Conservation (phyloP, 2,888 invertebrate genomes). For the Chirona hameri region DNA sequence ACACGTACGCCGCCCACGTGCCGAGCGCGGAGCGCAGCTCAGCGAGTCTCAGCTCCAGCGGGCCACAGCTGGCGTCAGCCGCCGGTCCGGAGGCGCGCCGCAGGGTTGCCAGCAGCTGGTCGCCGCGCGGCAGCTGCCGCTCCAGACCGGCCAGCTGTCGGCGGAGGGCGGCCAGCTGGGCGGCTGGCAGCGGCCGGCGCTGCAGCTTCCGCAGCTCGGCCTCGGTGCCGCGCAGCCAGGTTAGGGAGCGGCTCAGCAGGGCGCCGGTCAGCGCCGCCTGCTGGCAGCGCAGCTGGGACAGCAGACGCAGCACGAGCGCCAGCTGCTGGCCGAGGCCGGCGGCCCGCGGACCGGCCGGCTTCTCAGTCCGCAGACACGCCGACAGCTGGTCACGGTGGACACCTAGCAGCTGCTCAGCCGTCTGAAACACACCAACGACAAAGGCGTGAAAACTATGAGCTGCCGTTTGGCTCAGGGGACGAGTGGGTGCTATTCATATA, state of each 20-base stretch:
- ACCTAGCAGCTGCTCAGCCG: background rate
- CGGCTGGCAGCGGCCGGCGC: conserved; percentile 73
- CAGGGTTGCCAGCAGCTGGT: conserved; percentile 37
- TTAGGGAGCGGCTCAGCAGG: conserved; percentile 60
- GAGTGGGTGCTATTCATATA: no score
- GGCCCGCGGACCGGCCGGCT: background rate
- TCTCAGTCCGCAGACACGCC: conserved; percentile 41
- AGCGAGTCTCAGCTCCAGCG: conserved; percentile 52
- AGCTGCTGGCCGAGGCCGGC: background rate
- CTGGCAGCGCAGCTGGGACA: background rate
- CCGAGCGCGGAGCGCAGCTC: conserved; percentile 59
- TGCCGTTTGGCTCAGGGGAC: no score
- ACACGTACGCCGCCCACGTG: conserved; percentile 51
- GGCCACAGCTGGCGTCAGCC: conserved; percentile 47
- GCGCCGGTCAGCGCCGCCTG: background rate
- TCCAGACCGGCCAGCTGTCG: conserved; percentile 51
- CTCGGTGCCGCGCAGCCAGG: conserved; percentile 63
- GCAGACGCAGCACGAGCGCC: background rate
- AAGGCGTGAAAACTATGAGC: no score
- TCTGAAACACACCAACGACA: background rate
- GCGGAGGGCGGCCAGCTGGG: conserved; percentile 45
- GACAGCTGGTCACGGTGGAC: conserved; percentile 35
- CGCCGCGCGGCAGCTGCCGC: conserved; percentile 36
- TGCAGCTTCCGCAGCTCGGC: conserved; percentile 71
- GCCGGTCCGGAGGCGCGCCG: conserved; percentile 35